Percentiles rank a stretch among this genome's conserved stretches.
phyloP scores from a whole-genome alignment of 2,888 invertebrate species.

The Cantharis nigra region DNA sequence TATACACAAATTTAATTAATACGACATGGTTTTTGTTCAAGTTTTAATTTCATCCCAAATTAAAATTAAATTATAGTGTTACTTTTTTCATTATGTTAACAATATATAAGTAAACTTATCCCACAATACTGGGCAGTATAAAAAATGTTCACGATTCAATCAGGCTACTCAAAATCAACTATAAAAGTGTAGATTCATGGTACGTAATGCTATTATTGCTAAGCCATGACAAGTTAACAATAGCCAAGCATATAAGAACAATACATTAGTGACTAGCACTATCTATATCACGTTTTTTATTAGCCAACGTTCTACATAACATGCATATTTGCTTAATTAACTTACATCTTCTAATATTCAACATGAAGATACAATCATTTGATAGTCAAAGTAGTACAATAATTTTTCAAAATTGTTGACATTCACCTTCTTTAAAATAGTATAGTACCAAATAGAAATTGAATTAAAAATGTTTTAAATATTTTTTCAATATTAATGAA shows the following conservation, averaged over 20 bases:
- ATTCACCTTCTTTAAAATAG: neutral
- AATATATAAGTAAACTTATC: neutral
- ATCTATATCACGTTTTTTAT: constrained; percentile 41
- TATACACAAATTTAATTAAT: neutral
- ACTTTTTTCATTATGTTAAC: neutral
- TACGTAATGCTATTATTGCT: constrained; percentile 46
- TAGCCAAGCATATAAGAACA: constrained; percentile 48
- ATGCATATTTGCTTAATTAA: constrained; percentile 42
- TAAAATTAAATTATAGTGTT: constrained; percentile 2
- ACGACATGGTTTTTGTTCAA: neutral
- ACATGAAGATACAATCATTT: constrained; percentile 14
- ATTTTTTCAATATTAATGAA: no score
- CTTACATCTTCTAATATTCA: constrained; percentile 28
- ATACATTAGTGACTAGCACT: constrained; percentile 49
- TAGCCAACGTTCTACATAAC: constrained; percentile 37
- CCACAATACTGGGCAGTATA: neutral
- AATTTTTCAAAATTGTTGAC: neutral
- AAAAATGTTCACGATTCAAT: constrained; percentile 19
- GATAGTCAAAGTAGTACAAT: neutral
- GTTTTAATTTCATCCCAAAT: constrained; percentile 1
- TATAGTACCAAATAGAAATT: no score
- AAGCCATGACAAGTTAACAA: constrained; percentile 46
- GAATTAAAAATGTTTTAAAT: no score
- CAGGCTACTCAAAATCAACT: constrained; percentile 19
- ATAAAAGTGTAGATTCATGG: constrained; percentile 46